Evolutionary conservation across 2,888 invertebrate species (phyloP).

Genomic region (Gasteruption jaculator): DNA sequence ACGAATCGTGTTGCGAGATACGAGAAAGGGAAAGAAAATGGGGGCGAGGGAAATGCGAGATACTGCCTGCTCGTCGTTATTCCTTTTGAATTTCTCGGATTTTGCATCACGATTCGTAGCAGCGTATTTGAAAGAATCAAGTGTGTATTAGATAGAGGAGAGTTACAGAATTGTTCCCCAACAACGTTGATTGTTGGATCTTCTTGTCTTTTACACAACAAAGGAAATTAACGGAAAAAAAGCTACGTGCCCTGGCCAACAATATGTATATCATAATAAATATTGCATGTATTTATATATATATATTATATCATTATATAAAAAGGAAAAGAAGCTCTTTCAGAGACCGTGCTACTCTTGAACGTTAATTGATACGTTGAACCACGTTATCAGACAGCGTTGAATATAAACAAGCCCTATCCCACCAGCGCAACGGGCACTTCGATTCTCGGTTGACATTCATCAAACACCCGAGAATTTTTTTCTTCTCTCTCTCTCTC

Average conservation of each 20-base stretch:
- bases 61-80: no score
- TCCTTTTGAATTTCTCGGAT: no score
- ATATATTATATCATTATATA: slow-evolving; percentile 4
- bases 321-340: slow-evolving; percentile 34
- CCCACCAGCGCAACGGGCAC: slow-evolving; percentile 48
- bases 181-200: no score
- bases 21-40: slow-evolving; percentile 12
- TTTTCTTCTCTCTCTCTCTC: background rate
- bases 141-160: slow-evolving; percentile 1
- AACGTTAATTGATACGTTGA: slow-evolving; percentile 43
- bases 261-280: no score
- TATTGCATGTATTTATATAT: no score
- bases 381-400: slow-evolving; percentile 47
- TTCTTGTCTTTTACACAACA: no score
- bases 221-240: slow-evolving; percentile 25
- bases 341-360: slow-evolving; percentile 51
- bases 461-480: slow-evolving; percentile 13
- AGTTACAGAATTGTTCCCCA: background rate
- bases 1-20: slow-evolving; percentile 34
- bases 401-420: slow-evolving; percentile 34
- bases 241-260: slow-evolving; percentile 34
- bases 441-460: slow-evolving; percentile 14
- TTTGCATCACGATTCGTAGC: slow-evolving; percentile 23
- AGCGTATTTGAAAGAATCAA: slow-evolving; percentile 1
- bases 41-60: slow-evolving; percentile 5